Conservation (phyloP, 2,888 invertebrate genomes). For the Trichogramma evanescens region DNA sequence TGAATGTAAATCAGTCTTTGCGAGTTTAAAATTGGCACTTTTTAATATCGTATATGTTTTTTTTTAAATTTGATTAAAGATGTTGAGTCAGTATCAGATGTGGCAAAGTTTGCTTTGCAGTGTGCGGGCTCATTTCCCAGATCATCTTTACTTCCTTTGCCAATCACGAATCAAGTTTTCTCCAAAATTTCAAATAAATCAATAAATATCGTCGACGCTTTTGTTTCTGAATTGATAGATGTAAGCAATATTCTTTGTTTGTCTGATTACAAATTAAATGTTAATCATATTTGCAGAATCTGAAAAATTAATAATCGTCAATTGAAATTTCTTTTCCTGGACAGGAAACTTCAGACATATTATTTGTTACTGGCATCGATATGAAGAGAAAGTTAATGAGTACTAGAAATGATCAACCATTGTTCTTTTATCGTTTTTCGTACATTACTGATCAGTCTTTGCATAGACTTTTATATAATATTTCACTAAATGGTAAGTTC, state of each 20-base stretch:
- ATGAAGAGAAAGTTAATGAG: conserved; percentile 24
- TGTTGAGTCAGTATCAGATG: not conserved
- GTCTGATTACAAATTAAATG: not conserved
- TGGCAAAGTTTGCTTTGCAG: not conserved
- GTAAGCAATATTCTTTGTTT: not conserved
- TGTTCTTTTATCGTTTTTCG: conserved; percentile 29
- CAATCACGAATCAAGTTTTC: not conserved
- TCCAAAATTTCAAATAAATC: not conserved
- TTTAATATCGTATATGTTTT: not conserved
- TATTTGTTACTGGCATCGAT: conserved; percentile 25
- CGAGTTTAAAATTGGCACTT: not conserved
- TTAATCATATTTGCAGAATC: not conserved
- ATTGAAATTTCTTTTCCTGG: not conserved
- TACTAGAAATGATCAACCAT: conserved; percentile 4
- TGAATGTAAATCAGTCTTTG: not conserved
- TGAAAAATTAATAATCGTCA: not conserved
- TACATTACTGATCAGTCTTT: conserved; percentile 23
- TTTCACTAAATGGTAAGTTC: conserved; percentile 16
- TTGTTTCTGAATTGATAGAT: not conserved
- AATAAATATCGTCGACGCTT: not conserved
- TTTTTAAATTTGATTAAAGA: not conserved
- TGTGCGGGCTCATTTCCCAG: not conserved
- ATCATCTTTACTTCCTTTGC: not conserved
- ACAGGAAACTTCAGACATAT: conserved; percentile 22
- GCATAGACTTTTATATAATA: conserved; percentile 7